Evolutionary conservation across 2,113 vertebrate genomes (phyloP).

Genomic region (Centropus bengalensis): DNA sequence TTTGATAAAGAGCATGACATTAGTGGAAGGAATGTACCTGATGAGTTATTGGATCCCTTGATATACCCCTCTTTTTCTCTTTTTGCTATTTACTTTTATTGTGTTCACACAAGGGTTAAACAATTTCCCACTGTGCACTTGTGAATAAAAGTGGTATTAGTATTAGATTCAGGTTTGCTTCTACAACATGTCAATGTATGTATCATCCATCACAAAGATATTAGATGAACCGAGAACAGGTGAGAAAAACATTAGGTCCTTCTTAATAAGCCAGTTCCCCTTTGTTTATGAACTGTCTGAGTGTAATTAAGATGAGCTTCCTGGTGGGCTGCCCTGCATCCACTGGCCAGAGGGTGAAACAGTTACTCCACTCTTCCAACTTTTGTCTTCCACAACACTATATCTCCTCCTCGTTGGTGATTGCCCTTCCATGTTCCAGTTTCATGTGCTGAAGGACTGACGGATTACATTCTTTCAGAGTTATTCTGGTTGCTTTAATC

Average conservation of each 20-base stretch:
- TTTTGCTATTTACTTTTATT: background rate
- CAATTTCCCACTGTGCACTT: background rate
- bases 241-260: background rate
- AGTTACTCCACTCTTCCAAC: background rate
- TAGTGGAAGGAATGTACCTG: background rate
- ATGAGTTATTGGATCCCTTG: background rate
- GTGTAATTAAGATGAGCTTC: background rate
- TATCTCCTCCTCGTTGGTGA: background rate
- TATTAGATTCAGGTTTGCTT: background rate
- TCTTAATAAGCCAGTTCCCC: background rate
- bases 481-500: background rate
- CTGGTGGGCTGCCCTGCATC: rapidly evolving
- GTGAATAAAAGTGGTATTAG: background rate
- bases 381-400: background rate
- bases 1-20: background rate
- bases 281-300: background rate
- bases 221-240: background rate
- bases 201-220: background rate
- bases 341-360: background rate
- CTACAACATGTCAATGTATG: background rate
- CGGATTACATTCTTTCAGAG: background rate
- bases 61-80: background rate
- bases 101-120: background rate
- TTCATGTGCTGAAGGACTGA: background rate
- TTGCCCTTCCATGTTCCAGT: background rate